Evolutionary conservation across 2,797 vertebrate species (phyloP).

Genomic region (Eidolon dupreanum): DNA sequence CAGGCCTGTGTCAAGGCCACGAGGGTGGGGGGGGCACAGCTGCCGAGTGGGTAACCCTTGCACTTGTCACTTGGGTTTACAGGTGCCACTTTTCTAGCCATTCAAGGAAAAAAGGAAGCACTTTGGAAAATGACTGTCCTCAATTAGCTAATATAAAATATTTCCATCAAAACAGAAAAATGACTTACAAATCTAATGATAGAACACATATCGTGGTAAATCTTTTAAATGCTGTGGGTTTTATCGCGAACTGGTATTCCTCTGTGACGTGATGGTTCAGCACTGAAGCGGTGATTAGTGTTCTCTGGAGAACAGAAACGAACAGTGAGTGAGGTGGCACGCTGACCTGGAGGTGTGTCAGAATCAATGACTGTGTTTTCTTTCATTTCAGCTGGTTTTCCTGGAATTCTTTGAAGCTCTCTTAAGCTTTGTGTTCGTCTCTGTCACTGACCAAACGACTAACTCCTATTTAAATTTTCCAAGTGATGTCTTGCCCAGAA

Average conservation of each 20-base stretch:
- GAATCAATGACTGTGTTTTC: not conserved
- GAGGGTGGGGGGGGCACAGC: rapidly evolving
- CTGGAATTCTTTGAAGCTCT: conserved; percentile 96
- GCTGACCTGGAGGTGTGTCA: rapidly evolving
- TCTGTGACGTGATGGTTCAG: rapidly evolving
- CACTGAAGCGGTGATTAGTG: not conserved
- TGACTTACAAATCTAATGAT: not conserved
- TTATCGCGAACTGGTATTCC: not conserved
- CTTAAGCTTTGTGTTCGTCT: conserved; percentile 88
- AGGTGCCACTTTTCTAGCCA: too few relatives aligned
- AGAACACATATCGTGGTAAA: not conserved
- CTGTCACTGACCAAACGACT: conserved; percentile 71
- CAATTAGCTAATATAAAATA: not conserved
- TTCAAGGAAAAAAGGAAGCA: not conserved
- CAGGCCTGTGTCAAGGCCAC: not conserved
- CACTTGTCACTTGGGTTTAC: too few relatives aligned
- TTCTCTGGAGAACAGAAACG: not conserved
- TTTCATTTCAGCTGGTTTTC: conserved; percentile 91
- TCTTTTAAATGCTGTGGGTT: not conserved
- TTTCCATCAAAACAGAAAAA: not conserved
- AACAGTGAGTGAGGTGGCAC: rapidly evolving
- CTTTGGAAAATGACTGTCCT: not conserved
- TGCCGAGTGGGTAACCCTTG: rapidly evolving
- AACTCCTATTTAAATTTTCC: conserved; percentile 28
- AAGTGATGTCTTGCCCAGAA: rapidly evolving